phyloP scores from a whole-genome alignment of 2,888 invertebrate species.

The Girardia tigrina region DNA sequence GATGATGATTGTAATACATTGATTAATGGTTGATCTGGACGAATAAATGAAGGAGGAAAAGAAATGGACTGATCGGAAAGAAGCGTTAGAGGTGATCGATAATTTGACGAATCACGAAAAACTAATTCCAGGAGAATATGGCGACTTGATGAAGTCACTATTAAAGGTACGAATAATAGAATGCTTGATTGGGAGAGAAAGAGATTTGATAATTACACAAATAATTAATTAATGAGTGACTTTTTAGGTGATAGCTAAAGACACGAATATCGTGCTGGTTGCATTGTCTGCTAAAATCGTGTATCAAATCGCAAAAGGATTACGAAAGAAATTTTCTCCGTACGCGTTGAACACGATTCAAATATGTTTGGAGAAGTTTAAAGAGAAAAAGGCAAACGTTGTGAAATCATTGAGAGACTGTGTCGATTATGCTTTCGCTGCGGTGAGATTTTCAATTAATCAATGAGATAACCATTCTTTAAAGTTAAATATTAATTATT shows the following conservation, averaged over 20 bases:
- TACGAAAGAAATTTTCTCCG: constrained; percentile 71
- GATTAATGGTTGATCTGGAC: constrained; percentile 38
- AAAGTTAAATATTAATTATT: too few relatives aligned
- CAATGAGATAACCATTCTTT: too few relatives aligned
- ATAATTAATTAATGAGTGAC: too few relatives aligned
- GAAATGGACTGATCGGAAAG: constrained; percentile 90
- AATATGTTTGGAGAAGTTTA: constrained; percentile 74
- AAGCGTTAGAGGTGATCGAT: constrained; percentile 70
- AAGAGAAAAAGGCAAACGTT: constrained; percentile 83
- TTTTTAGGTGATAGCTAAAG: constrained; percentile 64
- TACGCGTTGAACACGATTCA: constrained; percentile 56
- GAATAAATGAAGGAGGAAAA: constrained; percentile 69
- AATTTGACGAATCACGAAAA: constrained; percentile 65
- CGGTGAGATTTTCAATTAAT: constrained; percentile 52
- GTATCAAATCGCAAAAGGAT: constrained; percentile 66
- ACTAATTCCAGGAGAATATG: constrained; percentile 78
- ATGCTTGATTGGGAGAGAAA: too few relatives aligned
- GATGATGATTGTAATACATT: neutral
- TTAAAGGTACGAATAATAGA: constrained; percentile 60
- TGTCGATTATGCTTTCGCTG: constrained; percentile 70
- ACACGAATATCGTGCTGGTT: constrained; percentile 82
- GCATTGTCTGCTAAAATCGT: constrained; percentile 71
- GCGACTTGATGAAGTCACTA: constrained; percentile 68
- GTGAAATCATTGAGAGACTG: constrained; percentile 73
- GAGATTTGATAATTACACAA: too few relatives aligned